These are phyloP conservation scores for Sapayoa aenigma DNA, from an alignment of 2,113 vertebrate genomes.

Conservation along the genomic window DNA sequence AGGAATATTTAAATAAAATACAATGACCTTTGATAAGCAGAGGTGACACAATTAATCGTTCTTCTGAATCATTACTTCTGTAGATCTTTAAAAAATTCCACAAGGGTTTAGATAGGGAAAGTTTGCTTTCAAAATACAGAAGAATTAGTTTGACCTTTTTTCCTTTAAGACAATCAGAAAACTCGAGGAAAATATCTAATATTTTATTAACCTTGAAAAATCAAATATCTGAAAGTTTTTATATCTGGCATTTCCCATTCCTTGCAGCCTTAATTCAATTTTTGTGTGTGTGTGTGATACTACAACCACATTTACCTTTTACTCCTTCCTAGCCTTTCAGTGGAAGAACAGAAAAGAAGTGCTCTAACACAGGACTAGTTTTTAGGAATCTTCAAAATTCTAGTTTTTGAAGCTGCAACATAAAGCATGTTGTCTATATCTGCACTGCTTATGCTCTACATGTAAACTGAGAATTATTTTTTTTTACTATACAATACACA, in stretches of 20 bases:
- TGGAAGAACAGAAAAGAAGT: background rate
- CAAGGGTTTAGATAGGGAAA: background rate
- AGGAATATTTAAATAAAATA: background rate
- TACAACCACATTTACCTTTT: background rate
- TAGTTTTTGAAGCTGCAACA: background rate
- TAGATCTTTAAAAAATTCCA: background rate
- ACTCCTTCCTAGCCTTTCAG: accelerated
- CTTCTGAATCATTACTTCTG: background rate
- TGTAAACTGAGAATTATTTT: background rate
- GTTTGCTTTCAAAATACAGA: background rate
- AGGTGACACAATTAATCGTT: background rate
- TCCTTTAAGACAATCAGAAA: background rate
- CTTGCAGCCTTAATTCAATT: background rate
- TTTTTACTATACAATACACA: background rate
- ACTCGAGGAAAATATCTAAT: background rate
- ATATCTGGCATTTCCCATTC: background rate
- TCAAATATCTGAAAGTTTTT: background rate
- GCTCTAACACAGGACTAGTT: background rate
- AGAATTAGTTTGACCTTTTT: background rate
- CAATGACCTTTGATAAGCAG: background rate
- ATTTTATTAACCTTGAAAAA: background rate
- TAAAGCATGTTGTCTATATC: background rate
- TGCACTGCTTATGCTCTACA: background rate
- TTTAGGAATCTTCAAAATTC: background rate
- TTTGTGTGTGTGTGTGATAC: background rate